These are phyloP conservation scores for Harpegnathos saltator DNA, from an alignment of 1,140 invertebrate genomes.

Conservation along the genomic window DNA sequence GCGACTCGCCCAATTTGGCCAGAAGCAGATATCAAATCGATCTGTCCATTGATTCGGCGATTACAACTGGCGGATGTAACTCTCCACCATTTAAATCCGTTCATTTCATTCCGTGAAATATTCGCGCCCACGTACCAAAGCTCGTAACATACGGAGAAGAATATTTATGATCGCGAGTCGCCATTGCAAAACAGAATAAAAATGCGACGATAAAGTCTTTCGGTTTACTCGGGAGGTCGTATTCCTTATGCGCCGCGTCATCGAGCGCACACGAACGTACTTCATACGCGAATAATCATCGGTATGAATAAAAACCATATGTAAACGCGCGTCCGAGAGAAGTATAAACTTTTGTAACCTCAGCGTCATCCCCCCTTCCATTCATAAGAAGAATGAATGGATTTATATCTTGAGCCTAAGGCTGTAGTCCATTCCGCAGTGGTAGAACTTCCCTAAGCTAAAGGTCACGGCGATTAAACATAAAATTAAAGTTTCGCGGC, in stretches of 20 bases:
- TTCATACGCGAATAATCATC: slow-evolving; percentile 37
- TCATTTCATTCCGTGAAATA: slow-evolving; percentile 40
- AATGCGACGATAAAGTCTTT: slow-evolving; percentile 43
- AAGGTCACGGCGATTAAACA: neutral
- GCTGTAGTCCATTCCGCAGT: neutral
- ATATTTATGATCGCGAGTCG: slow-evolving; percentile 41
- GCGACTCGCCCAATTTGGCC: neutral
- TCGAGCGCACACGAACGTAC: neutral
- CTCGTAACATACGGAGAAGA: slow-evolving; percentile 35
- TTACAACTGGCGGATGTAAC: slow-evolving; percentile 14
- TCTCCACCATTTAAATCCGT: slow-evolving; percentile 41
- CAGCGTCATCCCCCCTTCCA: too few species aligned
- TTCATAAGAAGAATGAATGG: slow-evolving; percentile 15
- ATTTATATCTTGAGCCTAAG: slow-evolving; percentile 11
- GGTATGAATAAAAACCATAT: slow-evolving; percentile 32
- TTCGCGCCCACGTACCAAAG: neutral
- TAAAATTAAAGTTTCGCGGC: slow-evolving; percentile 2
- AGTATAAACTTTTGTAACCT: slow-evolving; percentile 27
- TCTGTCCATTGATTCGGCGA: slow-evolving; percentile 24
- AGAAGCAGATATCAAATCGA: slow-evolving; percentile 8
- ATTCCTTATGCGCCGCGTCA: slow-evolving; percentile 16
- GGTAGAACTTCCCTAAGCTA: neutral
- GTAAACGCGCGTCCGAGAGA: neutral
- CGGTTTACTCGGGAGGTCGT: slow-evolving; percentile 21
- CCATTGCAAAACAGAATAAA: slow-evolving; percentile 46